phyloP scores from a whole-genome alignment of 2,888 invertebrate species.

The Habrosyne pyritoides region DNA sequence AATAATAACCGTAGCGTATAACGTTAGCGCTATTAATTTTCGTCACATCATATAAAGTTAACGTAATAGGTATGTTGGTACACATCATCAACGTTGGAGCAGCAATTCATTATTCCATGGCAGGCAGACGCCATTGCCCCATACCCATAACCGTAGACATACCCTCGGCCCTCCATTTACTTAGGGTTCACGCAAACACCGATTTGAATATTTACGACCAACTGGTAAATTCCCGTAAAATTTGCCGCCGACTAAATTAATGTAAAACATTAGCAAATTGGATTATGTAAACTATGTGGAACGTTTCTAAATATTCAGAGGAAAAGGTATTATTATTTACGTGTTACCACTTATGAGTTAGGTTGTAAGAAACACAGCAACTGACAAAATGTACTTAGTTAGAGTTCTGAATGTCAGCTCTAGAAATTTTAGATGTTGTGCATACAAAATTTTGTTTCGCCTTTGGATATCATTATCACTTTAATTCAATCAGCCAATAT shows the following conservation, averaged over 20 bases:
- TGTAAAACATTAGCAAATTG: constrained; percentile 62
- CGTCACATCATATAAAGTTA: background rate
- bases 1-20: background rate
- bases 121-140: constrained; percentile 22
- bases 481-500: too few relatives aligned
- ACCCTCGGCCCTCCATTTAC: constrained; percentile 55
- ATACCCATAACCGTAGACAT: constrained; percentile 24
- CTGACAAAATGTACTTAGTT: too few relatives aligned
- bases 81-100: constrained; percentile 2
- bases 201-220: constrained; percentile 64
- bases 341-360: background rate
- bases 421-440: too few relatives aligned
- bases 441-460: too few relatives aligned
- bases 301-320: constrained; percentile 43
- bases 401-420: too few relatives aligned
- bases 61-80: background rate
- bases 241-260: constrained; percentile 56
- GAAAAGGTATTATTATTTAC: constrained; percentile 10
- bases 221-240: constrained; percentile 57
- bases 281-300: constrained; percentile 62
- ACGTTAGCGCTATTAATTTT: background rate
- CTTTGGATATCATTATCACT: too few relatives aligned
- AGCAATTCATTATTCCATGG: constrained; percentile 8
- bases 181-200: constrained; percentile 56
- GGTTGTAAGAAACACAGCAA: background rate